Evolutionary conservation across 1,140 invertebrate species (phyloP).

Genomic region (Sipha flava): DNA sequence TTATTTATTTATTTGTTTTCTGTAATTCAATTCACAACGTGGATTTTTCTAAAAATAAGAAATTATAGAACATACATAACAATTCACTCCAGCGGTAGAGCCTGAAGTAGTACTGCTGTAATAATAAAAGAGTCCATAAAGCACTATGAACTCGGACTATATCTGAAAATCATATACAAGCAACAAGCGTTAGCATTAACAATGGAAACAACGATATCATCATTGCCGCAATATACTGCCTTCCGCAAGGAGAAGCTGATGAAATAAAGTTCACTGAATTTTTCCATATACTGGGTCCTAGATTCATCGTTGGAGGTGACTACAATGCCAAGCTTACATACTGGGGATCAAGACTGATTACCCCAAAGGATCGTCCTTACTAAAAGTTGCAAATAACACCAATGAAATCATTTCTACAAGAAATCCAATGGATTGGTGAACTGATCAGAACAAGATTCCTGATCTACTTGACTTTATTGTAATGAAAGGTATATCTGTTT

Average conservation of each 20-base stretch:
- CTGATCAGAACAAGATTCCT: constrained; percentile 41
- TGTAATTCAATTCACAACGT: constrained; percentile 35
- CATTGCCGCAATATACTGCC: too few species aligned
- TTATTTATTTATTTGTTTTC: too few species aligned
- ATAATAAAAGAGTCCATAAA: background rate
- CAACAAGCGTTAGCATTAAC: too few species aligned
- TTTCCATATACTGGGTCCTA: too few species aligned
- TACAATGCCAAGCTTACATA: background rate
- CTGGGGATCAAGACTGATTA: constrained; percentile 40
- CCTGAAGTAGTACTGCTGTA: background rate
- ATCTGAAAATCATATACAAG: background rate
- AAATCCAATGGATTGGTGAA: constrained; percentile 44
- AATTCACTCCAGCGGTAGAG: background rate
- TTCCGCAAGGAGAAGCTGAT: too few species aligned
- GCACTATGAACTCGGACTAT: background rate
- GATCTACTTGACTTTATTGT: constrained; percentile 43
- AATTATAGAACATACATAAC: background rate
- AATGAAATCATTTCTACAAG: constrained; percentile 38
- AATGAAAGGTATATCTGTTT: constrained; percentile 37
- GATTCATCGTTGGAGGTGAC: too few species aligned
- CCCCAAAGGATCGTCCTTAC: constrained; percentile 40
- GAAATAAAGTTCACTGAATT: too few species aligned
- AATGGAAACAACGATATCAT: too few species aligned
- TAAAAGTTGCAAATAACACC: too few species aligned
- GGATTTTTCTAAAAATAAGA: constrained; percentile 28